Percentiles rank a stretch among this genome's conserved stretches.
Evolutionary conservation across 92 coral and sea anemone genomes (phyloP).

Genomic region (Actinostola sp.): DNA sequence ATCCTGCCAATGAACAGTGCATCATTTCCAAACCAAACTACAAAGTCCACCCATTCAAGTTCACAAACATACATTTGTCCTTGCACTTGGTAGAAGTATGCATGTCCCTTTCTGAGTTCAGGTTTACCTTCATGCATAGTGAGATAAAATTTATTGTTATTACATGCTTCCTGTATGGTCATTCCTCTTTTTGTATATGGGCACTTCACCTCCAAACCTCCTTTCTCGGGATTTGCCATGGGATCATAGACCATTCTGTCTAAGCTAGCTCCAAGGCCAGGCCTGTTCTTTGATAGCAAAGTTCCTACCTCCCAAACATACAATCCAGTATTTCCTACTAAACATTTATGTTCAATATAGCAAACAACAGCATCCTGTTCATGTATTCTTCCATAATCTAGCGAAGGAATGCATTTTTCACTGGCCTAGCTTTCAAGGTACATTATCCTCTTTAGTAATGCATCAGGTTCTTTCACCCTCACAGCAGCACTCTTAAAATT

Average conservation of each 20-base stretch:
- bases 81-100: conserved; percentile 59
- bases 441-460: conserved; percentile 34
- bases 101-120: conserved; percentile 6
- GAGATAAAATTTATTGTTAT: conserved; percentile 17
- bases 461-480: conserved; percentile 41
- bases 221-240: conserved; percentile 8
- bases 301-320: conserved; percentile 59
- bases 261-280: conserved; percentile 51
- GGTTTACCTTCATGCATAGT: neutral
- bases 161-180: conserved; percentile 42
- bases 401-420: conserved; percentile 13
- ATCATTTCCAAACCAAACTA: conserved; percentile 58
- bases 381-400: conserved; percentile 28
- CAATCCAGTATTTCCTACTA: conserved; percentile 34
- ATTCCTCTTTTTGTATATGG: conserved; percentile 47
- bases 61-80: conserved; percentile 56
- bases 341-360: conserved; percentile 28
- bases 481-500: conserved; percentile 23
- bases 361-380: conserved; percentile 41
- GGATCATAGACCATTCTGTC: conserved; percentile 61
- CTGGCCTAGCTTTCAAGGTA: conserved; percentile 17
- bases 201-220: conserved; percentile 69
- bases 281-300: conserved; percentile 35
- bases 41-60: conserved; percentile 48
- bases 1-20: conserved; percentile 16